phyloP scores from a whole-genome alignment of 2,113 vertebrate genomes.

The Trinectes maculatus region DNA sequence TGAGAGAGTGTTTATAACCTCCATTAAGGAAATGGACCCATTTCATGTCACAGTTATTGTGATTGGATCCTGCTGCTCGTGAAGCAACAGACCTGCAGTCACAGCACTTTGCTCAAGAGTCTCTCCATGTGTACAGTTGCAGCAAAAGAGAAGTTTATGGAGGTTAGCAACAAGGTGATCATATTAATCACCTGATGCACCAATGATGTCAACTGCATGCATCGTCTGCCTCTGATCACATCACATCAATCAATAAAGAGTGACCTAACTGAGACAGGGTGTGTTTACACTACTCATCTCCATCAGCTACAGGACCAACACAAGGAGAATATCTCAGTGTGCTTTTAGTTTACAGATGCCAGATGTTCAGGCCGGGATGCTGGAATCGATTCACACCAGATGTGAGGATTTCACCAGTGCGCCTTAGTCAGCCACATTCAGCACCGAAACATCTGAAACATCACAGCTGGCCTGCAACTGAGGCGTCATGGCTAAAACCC shows the following conservation, averaged over 20 bases:
- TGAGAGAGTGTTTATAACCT: too few species aligned
- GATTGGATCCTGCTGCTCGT: not conserved
- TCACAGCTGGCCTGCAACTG: not conserved
- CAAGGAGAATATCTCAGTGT: constrained; percentile 51
- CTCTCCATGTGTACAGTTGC: not conserved
- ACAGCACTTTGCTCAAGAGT: not conserved
- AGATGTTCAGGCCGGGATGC: constrained; percentile 63
- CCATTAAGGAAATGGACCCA: constrained; percentile 1
- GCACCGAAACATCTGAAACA: constrained; percentile 35
- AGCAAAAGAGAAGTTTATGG: not conserved
- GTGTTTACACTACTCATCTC: constrained; percentile 19
- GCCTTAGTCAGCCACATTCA: not conserved
- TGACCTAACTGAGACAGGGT: constrained; percentile 6
- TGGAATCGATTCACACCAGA: constrained; percentile 67
- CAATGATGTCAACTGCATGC: not conserved
- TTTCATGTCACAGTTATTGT: constrained; percentile 6
- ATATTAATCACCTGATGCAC: not conserved
- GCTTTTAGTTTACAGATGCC: constrained; percentile 67
- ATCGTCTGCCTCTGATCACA: constrained; percentile 38
- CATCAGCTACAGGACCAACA: constrained; percentile 42
- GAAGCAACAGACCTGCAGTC: not conserved
- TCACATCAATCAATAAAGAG: constrained; percentile 5
- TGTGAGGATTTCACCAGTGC: constrained; percentile 40
- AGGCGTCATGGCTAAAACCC: not conserved
- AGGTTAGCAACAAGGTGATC: not conserved